phyloP scores from a whole-genome alignment of 30 jellyfish, hydroid and myxozoan genomes.

The Hydractinia symbiolongicarpus region DNA sequence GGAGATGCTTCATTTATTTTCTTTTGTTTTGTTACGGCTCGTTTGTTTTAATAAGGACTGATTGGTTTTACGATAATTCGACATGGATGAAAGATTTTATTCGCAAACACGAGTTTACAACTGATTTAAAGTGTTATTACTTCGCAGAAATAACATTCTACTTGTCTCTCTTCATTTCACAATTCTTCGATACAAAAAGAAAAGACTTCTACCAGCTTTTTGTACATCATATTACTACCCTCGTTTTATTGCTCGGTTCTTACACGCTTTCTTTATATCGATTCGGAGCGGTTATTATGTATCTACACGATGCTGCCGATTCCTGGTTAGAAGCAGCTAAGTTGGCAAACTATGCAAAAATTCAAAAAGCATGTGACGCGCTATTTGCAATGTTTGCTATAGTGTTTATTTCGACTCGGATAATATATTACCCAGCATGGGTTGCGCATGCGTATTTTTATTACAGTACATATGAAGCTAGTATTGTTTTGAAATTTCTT shows the following conservation, averaged over 20 bases:
- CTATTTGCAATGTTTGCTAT: constrained; percentile 75
- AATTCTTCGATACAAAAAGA: constrained; percentile 69
- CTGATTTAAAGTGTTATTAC: constrained; percentile 56
- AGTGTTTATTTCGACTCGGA: constrained; percentile 49
- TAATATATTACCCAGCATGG: constrained; percentile 70
- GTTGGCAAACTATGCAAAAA: constrained; percentile 86
- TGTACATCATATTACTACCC: constrained; percentile 72
- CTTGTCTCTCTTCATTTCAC: constrained; percentile 64
- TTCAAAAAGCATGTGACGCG: constrained; percentile 63
- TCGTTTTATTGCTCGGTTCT: constrained; percentile 53
- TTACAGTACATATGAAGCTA: not conserved
- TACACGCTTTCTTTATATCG: constrained; percentile 62
- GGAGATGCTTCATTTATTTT: not conserved
- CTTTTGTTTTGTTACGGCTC: constrained; percentile 3
- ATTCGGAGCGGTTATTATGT: constrained; percentile 70
- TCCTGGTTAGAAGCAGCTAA: constrained; percentile 96
- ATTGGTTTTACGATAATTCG: constrained; percentile 31
- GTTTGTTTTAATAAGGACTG: not conserved
- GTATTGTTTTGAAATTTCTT: constrained; percentile 10
- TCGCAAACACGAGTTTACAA: constrained; percentile 18
- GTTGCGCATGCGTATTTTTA: constrained; percentile 22
- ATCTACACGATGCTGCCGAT: constrained; percentile 83
- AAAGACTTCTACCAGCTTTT: constrained; percentile 89
- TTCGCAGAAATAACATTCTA: constrained; percentile 67
- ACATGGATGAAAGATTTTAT: constrained; percentile 10